Conservation (phyloP, 2,113 vertebrate species). For the Colaptes auratus region DNA sequence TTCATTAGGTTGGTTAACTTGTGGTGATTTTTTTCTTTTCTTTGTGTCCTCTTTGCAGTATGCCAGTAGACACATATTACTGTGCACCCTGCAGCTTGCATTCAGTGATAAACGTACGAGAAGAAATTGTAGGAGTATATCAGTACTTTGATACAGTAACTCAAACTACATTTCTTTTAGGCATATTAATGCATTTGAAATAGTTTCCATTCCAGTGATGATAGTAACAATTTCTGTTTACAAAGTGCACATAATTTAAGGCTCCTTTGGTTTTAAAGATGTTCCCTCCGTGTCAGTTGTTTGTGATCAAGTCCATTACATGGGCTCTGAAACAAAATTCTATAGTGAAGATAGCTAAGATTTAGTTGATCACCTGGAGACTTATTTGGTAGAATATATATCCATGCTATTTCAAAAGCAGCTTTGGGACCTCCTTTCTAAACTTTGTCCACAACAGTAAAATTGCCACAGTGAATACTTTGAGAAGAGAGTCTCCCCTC, state of each 20-base stretch:
- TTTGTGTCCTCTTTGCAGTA: not conserved
- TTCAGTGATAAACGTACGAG: not conserved
- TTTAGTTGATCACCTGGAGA: not conserved
- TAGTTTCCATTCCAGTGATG: not conserved
- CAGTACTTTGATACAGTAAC: not conserved
- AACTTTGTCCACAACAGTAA: not conserved
- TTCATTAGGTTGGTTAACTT: not conserved
- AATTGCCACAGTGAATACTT: not conserved
- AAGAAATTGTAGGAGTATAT: not conserved
- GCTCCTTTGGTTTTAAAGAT: not conserved
- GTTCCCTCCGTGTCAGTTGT: not conserved
- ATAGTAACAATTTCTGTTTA: not conserved
- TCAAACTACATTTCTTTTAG: not conserved
- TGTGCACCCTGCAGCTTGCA: not conserved
- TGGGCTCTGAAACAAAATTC: not conserved
- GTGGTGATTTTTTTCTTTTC: not conserved
- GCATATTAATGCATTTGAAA: not conserved
- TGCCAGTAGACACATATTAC: too few relatives aligned
- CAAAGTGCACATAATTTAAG: not conserved
- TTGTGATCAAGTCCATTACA: not conserved
- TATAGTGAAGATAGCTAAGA: not conserved
- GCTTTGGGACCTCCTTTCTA: not conserved
- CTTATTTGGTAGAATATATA: too few relatives aligned
- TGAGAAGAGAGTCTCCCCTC: not conserved
- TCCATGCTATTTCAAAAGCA: not conserved